Conservation (phyloP, 2,888 invertebrate species). For the Aleiodes testaceus region DNA sequence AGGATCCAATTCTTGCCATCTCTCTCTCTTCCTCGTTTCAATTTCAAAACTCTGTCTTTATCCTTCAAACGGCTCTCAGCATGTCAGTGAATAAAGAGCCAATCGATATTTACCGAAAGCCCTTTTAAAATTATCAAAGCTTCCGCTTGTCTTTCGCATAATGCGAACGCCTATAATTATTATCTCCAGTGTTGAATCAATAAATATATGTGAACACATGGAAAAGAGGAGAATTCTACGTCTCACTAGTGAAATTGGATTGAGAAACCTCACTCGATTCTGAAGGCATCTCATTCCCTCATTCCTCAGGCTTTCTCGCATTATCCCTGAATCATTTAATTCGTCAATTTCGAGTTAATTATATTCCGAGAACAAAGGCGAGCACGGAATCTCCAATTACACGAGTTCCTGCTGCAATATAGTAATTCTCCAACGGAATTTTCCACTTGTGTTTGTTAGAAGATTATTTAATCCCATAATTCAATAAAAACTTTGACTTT, state of each 20-base stretch:
- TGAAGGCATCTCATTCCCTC: no score
- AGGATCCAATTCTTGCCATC: no score
- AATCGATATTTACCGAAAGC: constrained; percentile 12
- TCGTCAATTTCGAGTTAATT: constrained; percentile 15
- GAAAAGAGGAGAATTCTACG: background rate
- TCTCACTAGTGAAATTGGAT: background rate
- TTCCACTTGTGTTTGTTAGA: no score
- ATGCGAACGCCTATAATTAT: background rate
- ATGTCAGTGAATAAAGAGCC: background rate
- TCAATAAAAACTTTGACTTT: no score
- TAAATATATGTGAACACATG: background rate
- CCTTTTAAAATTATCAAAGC: constrained; percentile 17
- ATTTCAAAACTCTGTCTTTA: no score
- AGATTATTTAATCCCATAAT: no score
- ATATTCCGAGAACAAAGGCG: constrained; percentile 9
- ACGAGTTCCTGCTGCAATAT: constrained; percentile 4
- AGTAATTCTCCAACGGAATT: background rate
- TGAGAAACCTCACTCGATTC: background rate
- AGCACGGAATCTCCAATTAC: constrained; percentile 16
- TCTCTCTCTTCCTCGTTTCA: no score
- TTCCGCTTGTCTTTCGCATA: background rate
- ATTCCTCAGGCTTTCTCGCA: background rate
- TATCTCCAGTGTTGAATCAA: background rate
- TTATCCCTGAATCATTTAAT: background rate
- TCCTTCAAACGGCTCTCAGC: background rate